phyloP scores from a whole-genome alignment of 2,113 vertebrate species.

The Heteronetta atricapilla region DNA sequence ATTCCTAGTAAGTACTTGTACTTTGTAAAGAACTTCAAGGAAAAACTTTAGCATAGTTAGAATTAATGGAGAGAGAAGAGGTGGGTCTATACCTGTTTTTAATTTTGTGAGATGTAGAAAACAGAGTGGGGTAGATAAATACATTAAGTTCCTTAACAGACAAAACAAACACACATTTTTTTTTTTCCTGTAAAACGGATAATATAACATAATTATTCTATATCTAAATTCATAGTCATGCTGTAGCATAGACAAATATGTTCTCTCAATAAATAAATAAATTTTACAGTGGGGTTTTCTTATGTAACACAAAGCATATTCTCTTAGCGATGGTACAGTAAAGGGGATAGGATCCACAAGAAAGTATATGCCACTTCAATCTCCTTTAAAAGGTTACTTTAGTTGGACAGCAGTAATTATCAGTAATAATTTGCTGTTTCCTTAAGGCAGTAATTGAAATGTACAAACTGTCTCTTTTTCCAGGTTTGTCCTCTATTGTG shows the following conservation, averaged over 20 bases:
- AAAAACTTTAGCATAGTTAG: neutral
- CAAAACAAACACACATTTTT: neutral
- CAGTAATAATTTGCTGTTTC: constrained; percentile 42
- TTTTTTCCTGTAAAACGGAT: neutral
- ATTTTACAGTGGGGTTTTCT: neutral
- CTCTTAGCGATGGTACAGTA: neutral
- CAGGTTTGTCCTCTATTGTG: neutral
- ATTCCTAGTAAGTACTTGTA: neutral
- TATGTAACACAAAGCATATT: neutral
- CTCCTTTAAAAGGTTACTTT: neutral
- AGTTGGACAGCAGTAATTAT: constrained; percentile 17
- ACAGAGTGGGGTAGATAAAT: neutral
- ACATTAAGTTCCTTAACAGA: neutral
- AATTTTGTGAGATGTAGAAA: neutral
- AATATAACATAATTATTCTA: neutral
- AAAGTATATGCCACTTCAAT: neutral
- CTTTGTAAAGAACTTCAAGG: neutral
- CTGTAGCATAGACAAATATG: neutral
- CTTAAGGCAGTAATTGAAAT: constrained; percentile 35
- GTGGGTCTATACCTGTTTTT: neutral
- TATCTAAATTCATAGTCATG: neutral
- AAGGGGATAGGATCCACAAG: neutral
- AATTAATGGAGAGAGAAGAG: neutral
- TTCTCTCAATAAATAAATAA: neutral
- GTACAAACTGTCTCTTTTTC: constrained; percentile 1